Evolutionary conservation across 2,113 vertebrate genomes (phyloP), one percentile per base, ranked within the genome.

Genomic region (Hippolais icterina): DNA sequence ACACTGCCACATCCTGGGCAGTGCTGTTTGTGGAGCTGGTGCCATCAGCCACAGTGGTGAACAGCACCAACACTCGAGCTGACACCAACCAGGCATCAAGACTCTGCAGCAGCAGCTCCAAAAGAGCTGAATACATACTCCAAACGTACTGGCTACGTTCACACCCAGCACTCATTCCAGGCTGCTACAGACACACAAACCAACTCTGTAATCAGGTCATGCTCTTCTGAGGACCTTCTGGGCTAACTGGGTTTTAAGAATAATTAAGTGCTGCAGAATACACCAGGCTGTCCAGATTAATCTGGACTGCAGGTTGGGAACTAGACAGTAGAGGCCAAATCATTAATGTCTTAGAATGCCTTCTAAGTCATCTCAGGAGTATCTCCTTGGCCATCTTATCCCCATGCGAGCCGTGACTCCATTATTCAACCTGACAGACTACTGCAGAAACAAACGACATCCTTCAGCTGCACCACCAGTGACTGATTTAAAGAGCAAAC

Each of bases 371-470:
- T 42, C 82, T 79, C 84, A 69, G 63, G 60, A 93, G 46, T n/a
- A 83, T 63, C 86, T 94, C 39, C 83, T 42, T 19, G 71, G 81
- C 63, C 72, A 65, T 72, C 80, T 82, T 15, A 78, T 37, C 65
- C 54, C 61, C 0, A 0, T 10, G 2, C 0, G 3, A 93, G 65
- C 61, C 1, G 21, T 9, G 23, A 53, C 69, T 82, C 53, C 92
- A 91, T 95, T 72, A 93, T 53, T 95, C 95, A 96, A 41, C 25
- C 54, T 65, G 74, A 89, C 89, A 95, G 64, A 31, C 42, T 49
- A 47, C 64, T 91, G 64, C 69, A 84, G 89, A 57, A 94, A 96
- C 81, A 97, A 96, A 96, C 15, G 44, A 83, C 83, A 94, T n/a
- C 79, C 56, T 83, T 95, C 89, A 90, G 75, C 87, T 10, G 23